Evolutionary conservation across 2,888 invertebrate species (phyloP), one percentile per base, ranked within the genome.

Genomic region (Patella ulyssiponensis): DNA sequence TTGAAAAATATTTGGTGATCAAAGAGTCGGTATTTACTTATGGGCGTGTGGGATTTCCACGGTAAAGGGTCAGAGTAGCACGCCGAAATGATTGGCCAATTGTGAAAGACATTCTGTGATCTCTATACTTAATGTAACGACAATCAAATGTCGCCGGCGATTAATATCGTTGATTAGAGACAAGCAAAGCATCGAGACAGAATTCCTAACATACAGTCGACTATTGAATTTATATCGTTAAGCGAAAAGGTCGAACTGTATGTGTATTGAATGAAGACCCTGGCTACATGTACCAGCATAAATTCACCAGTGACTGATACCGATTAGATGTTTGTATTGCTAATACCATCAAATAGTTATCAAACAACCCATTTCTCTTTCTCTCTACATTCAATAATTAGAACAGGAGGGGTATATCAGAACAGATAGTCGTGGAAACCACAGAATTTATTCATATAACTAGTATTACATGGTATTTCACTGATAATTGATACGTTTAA

Each of bases 11-110:
- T 71, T 73, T 51, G 52, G 54, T 58, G 71, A 77, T 77, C 77
- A 77, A 77, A 77, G 77, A 52, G 77, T 53, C 72, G 69, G 69
- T 77, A 77, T 77, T 77, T 77, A 73, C 77, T 77, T 73, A 73
- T 73, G 77, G 77, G 77, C 70, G 77, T 77, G 77, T 77, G 27
- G 69, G 72, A 73, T 77, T 76, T 76, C 53, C 69, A 52, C 69
- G 33, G 58, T 51, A 51, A 69, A 20, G 64, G 69, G 74, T 58
- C 69, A 58, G 69, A 74, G 51, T 54, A 51, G 44, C 33, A 71
- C 52, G 71, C 51, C 44, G 71, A 33, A 15, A 53, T 44, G 58
- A 56, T 76, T 71, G 71, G 71, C 56, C 51, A 58, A 58, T 56
- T 27, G 76, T 23, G 33, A 54, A 23, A 72, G 51, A 73, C 72